Percentiles rank a stretch among this genome's conserved stretches.
phyloP scores from a whole-genome alignment of 1,140 invertebrate species.

The Melanaphis sacchari region DNA sequence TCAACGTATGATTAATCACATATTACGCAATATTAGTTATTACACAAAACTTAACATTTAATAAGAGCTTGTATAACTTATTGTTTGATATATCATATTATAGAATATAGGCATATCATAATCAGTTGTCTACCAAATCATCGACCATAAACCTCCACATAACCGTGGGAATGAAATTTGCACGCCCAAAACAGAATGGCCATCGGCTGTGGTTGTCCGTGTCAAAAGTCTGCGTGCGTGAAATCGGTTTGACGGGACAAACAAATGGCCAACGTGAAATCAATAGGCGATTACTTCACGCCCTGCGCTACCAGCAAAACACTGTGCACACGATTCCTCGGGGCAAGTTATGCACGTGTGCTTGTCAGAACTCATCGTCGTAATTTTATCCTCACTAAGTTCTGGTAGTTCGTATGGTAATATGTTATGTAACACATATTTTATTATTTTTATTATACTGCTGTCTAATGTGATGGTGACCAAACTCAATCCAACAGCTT shows the following conservation, averaged over 20 bases:
- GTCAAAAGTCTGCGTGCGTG: constrained; percentile 29
- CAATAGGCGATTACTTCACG: constrained; percentile 35
- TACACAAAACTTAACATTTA: too few relatives aligned
- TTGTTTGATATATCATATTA: background rate
- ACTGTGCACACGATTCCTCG: background rate
- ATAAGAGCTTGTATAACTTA: background rate
- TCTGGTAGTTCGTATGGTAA: background rate
- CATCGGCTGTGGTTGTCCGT: constrained; percentile 27
- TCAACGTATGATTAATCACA: too few relatives aligned
- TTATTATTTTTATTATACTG: background rate
- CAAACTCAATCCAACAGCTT: background rate
- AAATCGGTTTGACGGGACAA: constrained; percentile 54
- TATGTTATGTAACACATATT: background rate
- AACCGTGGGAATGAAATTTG: constrained; percentile 33
- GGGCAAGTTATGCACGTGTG: constrained; percentile 12
- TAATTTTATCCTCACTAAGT: background rate
- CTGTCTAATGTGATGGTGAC: background rate
- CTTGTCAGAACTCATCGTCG: background rate
- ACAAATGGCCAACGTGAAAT: constrained; percentile 19
- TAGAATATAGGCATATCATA: background rate
- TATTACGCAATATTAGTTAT: too few relatives aligned
- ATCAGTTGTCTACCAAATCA: background rate
- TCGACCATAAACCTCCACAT: background rate
- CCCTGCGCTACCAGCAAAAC: background rate
- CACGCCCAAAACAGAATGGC: constrained; percentile 36